Evolutionary conservation across 37 sponge, comb jelly and placozoan species (phyloP).

Genomic region (Halisarca cf. caerulea): DNA sequence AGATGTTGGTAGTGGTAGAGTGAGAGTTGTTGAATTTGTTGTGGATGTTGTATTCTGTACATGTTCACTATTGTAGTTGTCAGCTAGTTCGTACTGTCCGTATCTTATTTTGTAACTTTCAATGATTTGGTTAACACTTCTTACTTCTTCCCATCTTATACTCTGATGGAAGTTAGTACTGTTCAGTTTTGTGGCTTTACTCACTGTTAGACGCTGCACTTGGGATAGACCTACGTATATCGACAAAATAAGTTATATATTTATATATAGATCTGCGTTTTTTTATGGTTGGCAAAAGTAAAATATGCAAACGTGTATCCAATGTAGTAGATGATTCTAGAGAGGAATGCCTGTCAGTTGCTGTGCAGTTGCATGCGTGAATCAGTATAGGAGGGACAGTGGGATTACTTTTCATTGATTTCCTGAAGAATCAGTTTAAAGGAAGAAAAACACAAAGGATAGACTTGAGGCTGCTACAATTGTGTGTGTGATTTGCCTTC

Average conservation of each 20-base stretch:
- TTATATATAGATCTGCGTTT: background rate
- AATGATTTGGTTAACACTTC: background rate
- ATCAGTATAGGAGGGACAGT: too few relatives aligned
- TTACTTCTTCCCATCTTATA: background rate
- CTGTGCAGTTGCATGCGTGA: too few relatives aligned
- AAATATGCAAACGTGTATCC: too few relatives aligned
- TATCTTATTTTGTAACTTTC: background rate
- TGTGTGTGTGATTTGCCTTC: too few relatives aligned
- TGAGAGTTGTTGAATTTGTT: background rate
- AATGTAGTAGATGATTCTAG: too few relatives aligned
- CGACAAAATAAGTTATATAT: background rate
- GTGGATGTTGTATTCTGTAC: background rate
- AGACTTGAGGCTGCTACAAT: too few relatives aligned
- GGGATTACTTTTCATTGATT: too few relatives aligned
- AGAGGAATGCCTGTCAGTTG: too few relatives aligned
- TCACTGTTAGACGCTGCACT: background rate
- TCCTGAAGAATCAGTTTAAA: too few relatives aligned
- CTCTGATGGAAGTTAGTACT: background rate
- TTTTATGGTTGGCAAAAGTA: too few relatives aligned
- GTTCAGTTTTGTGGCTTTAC: background rate
- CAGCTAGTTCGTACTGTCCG: background rate
- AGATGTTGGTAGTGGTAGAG: background rate
- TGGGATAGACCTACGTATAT: background rate
- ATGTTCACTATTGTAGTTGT: background rate
- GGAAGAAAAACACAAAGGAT: too few relatives aligned